Base-by-base conservation (phyloP, 2,797 vertebrate species). In the Iguana delicatissima region DNA sequence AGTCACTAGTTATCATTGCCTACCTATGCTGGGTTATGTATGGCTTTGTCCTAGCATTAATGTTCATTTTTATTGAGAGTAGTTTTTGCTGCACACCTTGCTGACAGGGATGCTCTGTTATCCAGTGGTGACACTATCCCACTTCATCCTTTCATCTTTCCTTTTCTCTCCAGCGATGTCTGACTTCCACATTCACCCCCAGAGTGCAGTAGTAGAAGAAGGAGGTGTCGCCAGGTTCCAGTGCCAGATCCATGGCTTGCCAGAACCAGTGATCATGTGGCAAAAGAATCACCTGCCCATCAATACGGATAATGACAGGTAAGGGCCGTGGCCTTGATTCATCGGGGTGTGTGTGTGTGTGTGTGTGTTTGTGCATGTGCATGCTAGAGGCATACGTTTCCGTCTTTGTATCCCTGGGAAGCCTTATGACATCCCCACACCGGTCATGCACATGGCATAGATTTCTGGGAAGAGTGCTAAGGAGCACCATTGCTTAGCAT, bases 171-270 rank as follows among this genome's bases (percentile, higher is more conserved):
- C 92, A 88, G 99, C 98, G 0, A 99, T 99, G 98, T 98, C 98
- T 0, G 98, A 99, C 92, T 99, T 99, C 97, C 98, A 99, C n/a
- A 97, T 99, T 93, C 99, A 99, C 83, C 99, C 99, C n/a, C 98
- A 98, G 95, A 98, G 98, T 0, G 97, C 98, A 0, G 96, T 98
- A 69, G 98, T 97, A 7, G 99, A 99, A 93, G 98, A 99, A 94
- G 97, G 98, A 0, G 98, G 99, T 0, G 98, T 99, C 24, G 99
- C 98, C 0, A 97, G 99, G 79, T 99, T 99, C 97, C 99, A 99
- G 97, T 99, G 99, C 96, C 99, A 99, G 97, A 99, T 99, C 96
- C 98, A 98, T 0, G 99, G 99, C 42, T 97, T 99, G 96, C 99
- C 99, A 42, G 98, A 99, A 94, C 99, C 99, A 0, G 94, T 98